Base-by-base conservation (phyloP, 2,797 vertebrate species). In the Dallia pectoralis region DNA sequence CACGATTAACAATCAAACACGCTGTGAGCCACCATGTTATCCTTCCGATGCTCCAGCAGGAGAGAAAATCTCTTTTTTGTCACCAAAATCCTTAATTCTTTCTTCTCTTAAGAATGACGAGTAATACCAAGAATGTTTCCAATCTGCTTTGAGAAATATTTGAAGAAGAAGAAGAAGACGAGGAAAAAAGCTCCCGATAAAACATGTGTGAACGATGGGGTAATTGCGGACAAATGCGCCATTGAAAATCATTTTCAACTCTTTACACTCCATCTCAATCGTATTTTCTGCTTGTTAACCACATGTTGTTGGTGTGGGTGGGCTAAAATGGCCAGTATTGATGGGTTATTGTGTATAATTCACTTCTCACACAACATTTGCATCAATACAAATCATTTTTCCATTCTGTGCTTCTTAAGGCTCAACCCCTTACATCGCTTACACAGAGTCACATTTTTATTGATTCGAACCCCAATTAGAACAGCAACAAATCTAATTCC, bases 201-300 rank as follows among this genome's bases (percentile, higher is more conserved):
- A 98, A 97, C 89, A 89, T 92, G 95, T 98, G 96, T 97, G 96
- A 97, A 97, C 94, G 95, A 95, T 93, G 94, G 95, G 95, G 96
- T 97, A 97, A 99, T 99, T 98, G 96, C 95, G 96, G 95, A 98
- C 97, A 98, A 99, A 98, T 94, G 96, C 93, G 88, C 95, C 95
- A 98, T 96, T 98, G 95, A 99, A 98, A 98, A 98, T 97, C 95
- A 97, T 98, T 97, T 97, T 96, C 96, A 96, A 96, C 95, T 96
- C 95, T 96, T 98, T 96, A 97, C 95, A 95, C 95, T 97, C 96
- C 96, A 98, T 99, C 98, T 97, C 96, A 98, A 98, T 99, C 97
- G 97, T 98, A 97, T 99, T 99, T 99, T 98, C 96, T 99, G 97
- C 96, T 94, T 98, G 95, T 98, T 99, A 99, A 96, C 95, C 95